Evolutionary conservation across 37 sponge, comb jelly and placozoan species (phyloP).

Genomic region (Diacarnus erythraeanus): DNA sequence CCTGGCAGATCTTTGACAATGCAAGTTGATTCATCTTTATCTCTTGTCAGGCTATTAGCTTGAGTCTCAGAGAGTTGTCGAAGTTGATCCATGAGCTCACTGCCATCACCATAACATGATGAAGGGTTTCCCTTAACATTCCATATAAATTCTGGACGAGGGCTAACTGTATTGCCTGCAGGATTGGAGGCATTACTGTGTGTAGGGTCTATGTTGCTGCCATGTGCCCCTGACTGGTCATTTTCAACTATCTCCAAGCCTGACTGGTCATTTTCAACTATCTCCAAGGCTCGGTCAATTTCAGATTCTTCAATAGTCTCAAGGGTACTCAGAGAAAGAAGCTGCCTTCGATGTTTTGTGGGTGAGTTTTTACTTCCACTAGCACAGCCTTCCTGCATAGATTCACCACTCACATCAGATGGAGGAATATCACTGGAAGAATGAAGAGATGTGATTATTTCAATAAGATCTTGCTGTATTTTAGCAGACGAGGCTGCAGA

Average conservation of each 20-base stretch:
- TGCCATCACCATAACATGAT: not conserved
- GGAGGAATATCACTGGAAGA: not conserved
- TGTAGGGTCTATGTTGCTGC: too few relatives aligned
- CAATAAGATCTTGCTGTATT: not conserved
- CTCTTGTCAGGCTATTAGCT: not conserved
- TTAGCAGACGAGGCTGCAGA: too few relatives aligned
- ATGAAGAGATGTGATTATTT: not conserved
- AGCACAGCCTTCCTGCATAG: too few relatives aligned
- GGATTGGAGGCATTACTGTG: too few relatives aligned
- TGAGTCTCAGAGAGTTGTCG: not conserved
- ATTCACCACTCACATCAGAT: not conserved
- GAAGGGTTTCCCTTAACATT: not conserved
- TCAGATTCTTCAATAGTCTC: conserved; percentile 38
- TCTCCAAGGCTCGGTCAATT: conserved; percentile 25
- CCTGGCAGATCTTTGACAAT: too few relatives aligned
- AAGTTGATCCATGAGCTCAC: conserved; percentile 25
- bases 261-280: not conserved
- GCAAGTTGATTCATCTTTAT: too few relatives aligned
- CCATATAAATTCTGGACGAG: not conserved
- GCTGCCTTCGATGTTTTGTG: not conserved
- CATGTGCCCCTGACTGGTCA: too few relatives aligned
- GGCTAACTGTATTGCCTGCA: not conserved
- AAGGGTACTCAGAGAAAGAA: conserved; percentile 17
- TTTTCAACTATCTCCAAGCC: conserved; percentile 4
- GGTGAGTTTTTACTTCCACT: not conserved